Evolutionary conservation across 2,113 vertebrate species (phyloP).

Genomic region (Ochotona princeps): DNA sequence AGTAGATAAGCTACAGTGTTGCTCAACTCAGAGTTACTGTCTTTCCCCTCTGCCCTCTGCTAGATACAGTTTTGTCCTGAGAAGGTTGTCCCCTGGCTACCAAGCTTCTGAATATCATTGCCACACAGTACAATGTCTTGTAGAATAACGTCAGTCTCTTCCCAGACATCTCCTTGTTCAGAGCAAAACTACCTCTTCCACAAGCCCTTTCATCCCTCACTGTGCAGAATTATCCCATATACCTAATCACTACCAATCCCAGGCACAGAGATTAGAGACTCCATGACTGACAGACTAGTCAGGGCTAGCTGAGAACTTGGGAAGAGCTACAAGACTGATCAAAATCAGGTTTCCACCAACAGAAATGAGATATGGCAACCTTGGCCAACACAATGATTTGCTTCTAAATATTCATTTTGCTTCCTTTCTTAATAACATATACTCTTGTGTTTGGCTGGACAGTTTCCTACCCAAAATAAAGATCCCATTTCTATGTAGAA

Average conservation of each 20-base stretch:
- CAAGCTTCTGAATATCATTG: not conserved
- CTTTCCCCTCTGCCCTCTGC: not conserved
- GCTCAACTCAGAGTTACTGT: not conserved
- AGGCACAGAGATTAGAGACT: too few relatives aligned
- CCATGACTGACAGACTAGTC: not conserved
- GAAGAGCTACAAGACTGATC: not conserved
- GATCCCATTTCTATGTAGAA: not conserved
- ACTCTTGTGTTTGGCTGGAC: not conserved
- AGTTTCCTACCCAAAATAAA: slow-evolving; percentile 6
- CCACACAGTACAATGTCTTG: not conserved
- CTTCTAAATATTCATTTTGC: not conserved
- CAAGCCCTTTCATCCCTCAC: not conserved
- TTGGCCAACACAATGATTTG: not conserved
- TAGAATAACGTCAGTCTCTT: not conserved
- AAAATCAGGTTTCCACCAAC: not conserved
- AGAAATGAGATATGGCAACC: not conserved
- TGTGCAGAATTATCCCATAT: not conserved
- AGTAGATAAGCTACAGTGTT: not conserved
- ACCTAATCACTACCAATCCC: not conserved
- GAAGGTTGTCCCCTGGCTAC: not conserved
- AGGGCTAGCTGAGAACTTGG: not conserved
- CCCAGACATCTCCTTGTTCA: not conserved
- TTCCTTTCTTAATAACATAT: not conserved
- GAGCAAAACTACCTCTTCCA: not conserved
- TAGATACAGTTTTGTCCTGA: not conserved